Evolutionary conservation across 2,888 invertebrate species (phyloP), one percentile per base, ranked within the genome.

Genomic region (Encarsia formosa): DNA sequence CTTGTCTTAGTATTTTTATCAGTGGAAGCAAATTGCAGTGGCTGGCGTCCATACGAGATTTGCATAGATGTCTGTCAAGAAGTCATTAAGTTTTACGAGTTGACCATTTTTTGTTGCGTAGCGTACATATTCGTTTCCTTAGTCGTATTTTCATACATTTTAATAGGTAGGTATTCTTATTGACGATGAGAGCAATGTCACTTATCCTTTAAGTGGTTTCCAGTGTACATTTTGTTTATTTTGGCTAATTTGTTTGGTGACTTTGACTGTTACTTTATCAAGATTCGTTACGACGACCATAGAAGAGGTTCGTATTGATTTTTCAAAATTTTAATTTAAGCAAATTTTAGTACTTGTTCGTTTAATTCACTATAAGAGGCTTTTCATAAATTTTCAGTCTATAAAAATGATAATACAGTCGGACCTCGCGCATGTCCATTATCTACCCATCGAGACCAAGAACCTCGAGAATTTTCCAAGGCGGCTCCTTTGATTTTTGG

Each of bases 31-130:
- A 39, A n/a, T n/a, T 38, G 11, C 38, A 43, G 5, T 11, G 42
- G 9, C 5, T 52, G 5, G 15, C 31, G 18, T 5, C 15, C 3
- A 1, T 42, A 2, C 22, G 42, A 1, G 32, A 34, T 9, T 18
- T 47, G 18, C 52, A 52, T 20, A 24, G 19, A 18, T 8, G 15
- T 35, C 5, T 35, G 35, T 18, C 35, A 18, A 18, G 35, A 39
- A 19, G 23, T 39, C n/a, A 19, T 13, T 16, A 24, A 23, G 5
- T 39, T 39, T 39, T 39, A 39, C 23, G 39, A 23, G 8, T 8
- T n/a, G 5, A 22, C 23, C 6, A 23, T 39, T 13, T 11, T 39
- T 5, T 22, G 39, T 6, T 22, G 23, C 24, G 16, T 39, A 13
- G 24, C 24, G 1, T 39, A 39, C 23, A 39, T 39, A 13, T 39